Evolutionary conservation across 2,113 vertebrate genomes (phyloP), one percentile per base, ranked within the genome.

Genomic region (Colistium nudipinnis): DNA sequence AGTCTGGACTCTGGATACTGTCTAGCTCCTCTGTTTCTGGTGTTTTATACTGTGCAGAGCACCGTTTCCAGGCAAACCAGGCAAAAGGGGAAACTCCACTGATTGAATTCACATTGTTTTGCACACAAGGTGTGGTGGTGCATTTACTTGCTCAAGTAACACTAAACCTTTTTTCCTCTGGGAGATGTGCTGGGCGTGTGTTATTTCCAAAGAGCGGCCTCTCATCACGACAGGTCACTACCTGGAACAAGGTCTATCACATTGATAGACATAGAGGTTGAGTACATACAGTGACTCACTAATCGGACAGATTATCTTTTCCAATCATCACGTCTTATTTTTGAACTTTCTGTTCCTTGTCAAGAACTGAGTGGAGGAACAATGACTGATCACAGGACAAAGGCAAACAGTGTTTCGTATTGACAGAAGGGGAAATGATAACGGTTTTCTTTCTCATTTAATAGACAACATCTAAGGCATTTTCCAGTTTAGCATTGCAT

Each of bases 11-110:
- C 8, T 44, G 16, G 25, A 67, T 63, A 11, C 24, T 51, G 20
- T 0, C 13, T 28, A 36, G 1, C 9, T 13, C 12, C 1, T 51
- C 6, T 54, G 56, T 1, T 14, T n/a, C 6, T 25, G 16, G 16
- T 0, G 7, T 72, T 76, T 56, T 78, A 84, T 82, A 86, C 20
- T 10, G 28, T 0, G 4, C 41, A 22, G 38, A 25, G 20, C 24
- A 11, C 35, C 19, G 19, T 4, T 2, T 6, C 17, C 38, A 41
- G 6, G 3, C 38, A 41, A 11, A 1, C 16, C 4, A 17, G 6
- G 17, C 4, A 41, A 41, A 41, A 38, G n/a, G 47, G 22, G 47
- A 1, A 48, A 25, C 14, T 3, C 24, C 22, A 7, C n/a, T 22
- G 16, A 43, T 43, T 43, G 17, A 0, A 19, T 38, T 14, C 16